Evolutionary conservation across 2,113 vertebrate species (phyloP).

Genomic region (Sardina pilchardus): DNA sequence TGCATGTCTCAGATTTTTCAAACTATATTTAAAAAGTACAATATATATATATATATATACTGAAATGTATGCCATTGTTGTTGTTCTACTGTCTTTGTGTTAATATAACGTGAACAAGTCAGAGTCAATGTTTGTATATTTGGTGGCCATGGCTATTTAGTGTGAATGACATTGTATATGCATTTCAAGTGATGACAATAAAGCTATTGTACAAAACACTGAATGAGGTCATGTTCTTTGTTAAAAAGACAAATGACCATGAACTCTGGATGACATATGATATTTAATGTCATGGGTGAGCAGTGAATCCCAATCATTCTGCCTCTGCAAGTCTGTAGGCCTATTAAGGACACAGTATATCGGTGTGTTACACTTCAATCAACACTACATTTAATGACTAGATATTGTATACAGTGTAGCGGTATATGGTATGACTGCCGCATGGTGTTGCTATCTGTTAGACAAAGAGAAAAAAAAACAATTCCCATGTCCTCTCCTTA

Average conservation of each 20-base stretch:
- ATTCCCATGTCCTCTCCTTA: no score
- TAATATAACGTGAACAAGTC: conserved; percentile 44
- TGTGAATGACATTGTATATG: conserved; percentile 55
- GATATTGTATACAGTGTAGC: no score
- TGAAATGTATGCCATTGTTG: conserved; percentile 2
- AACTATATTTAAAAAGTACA: background rate
- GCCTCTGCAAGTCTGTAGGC: background rate
- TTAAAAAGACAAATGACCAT: background rate
- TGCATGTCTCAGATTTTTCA: background rate
- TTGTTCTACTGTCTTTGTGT: conserved; percentile 44
- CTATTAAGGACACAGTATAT: background rate
- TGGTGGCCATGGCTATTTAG: conserved; percentile 37
- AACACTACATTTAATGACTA: background rate
- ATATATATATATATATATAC: background rate
- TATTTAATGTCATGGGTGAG: background rate
- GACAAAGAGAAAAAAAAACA: no score
- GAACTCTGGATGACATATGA: background rate
- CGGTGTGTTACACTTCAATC: background rate
- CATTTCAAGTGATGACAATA: conserved; percentile 57
- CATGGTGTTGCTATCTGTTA: no score
- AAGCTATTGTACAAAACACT: conserved; percentile 55
- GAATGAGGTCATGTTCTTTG: background rate
- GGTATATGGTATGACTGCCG: no score
- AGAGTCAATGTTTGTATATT: conserved; percentile 38
- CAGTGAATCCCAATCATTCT: background rate